These are phyloP conservation scores for Diaperis boleti DNA, from an alignment of 2,888 invertebrate genomes.

Conservation along the genomic window DNA sequence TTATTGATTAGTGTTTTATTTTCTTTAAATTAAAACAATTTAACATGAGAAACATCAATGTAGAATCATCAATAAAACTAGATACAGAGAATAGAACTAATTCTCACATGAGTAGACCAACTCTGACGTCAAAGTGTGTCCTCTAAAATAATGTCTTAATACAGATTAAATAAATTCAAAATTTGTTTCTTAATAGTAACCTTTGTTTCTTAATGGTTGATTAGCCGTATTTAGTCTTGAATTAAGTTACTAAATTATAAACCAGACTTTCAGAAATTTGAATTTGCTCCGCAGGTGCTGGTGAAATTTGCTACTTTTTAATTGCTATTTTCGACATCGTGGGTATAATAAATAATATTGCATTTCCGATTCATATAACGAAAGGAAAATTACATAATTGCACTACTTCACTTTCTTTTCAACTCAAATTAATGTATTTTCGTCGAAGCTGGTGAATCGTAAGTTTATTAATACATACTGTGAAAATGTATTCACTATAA, in stretches of 20 bases:
- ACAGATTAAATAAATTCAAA: no score
- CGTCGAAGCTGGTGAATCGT: background rate
- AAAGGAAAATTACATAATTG: conserved; percentile 17
- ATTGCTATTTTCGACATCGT: background rate
- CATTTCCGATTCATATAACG: conserved; percentile 17
- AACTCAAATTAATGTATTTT: conserved; percentile 15
- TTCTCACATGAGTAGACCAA: no score
- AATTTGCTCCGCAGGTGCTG: conserved; percentile 14
- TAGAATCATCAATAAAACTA: no score
- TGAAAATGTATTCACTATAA: conserved; percentile 16
- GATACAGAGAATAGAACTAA: no score
- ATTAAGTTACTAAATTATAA: background rate
- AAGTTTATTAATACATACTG: conserved; percentile 16
- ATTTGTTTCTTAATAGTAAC: background rate
- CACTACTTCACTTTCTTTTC: conserved; percentile 18
- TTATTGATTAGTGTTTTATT: no score
- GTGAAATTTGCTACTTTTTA: conserved; percentile 13
- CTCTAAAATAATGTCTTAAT: no score
- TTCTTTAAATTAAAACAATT: no score
- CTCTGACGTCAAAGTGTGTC: no score
- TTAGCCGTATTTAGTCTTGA: background rate
- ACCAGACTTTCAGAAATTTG: background rate
- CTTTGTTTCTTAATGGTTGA: background rate
- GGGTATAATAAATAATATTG: background rate
- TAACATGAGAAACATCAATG: no score